Evolutionary conservation across 2,888 invertebrate species (phyloP).

Genomic region (Melanophora roralis): DNA sequence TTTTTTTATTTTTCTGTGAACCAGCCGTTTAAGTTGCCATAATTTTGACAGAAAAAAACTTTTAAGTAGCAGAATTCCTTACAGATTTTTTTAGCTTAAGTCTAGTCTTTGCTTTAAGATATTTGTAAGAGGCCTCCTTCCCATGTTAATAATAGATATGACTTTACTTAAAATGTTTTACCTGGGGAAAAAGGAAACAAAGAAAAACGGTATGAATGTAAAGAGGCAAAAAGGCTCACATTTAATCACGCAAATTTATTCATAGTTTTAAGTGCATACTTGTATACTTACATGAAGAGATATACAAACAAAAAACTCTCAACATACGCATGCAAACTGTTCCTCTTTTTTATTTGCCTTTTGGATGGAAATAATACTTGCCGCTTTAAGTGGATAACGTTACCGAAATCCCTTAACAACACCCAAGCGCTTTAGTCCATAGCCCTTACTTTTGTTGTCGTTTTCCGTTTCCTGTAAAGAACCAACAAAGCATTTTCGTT

Average conservation of each 20-base stretch:
- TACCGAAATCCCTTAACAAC: slow-evolving; percentile 56
- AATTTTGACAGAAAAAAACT: no score
- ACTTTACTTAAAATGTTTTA: slow-evolving; percentile 47
- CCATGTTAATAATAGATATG: slow-evolving; percentile 48
- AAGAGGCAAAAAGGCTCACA: slow-evolving; percentile 43
- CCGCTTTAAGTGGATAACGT: slow-evolving; percentile 60
- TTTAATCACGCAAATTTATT: slow-evolving; percentile 61
- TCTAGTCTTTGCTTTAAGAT: no score
- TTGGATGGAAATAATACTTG: slow-evolving; percentile 34
- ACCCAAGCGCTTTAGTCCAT: slow-evolving; percentile 37
- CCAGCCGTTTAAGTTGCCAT: no score
- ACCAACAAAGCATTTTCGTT: slow-evolving; percentile 33
- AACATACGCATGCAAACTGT: neutral
- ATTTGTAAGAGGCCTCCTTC: slow-evolving; percentile 27
- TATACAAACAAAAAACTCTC: neutral
- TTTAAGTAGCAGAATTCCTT: no score
- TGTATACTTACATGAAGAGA: neutral
- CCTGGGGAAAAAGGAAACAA: neutral
- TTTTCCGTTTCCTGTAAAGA: neutral
- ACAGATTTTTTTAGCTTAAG: no score
- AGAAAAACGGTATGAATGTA: neutral
- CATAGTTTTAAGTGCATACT: slow-evolving; percentile 17
- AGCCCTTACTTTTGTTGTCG: slow-evolving; percentile 13
- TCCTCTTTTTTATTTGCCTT: slow-evolving; percentile 37
- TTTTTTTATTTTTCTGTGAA: no score